phyloP scores from a whole-genome alignment of 2,797 vertebrate genomes.

The Tenualosa ilisha region DNA sequence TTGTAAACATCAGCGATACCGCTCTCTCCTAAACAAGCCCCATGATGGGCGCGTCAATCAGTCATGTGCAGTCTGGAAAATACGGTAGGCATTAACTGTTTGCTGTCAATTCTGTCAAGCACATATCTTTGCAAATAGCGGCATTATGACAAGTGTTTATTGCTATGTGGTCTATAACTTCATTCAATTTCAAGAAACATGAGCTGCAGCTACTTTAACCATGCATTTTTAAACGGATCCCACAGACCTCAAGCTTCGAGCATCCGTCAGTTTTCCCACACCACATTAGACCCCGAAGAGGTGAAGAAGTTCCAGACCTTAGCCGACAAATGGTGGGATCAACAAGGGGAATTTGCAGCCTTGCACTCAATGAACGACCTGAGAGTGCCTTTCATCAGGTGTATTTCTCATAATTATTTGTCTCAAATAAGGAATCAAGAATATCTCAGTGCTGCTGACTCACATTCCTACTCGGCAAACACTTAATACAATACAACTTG shows the following conservation, averaged over 20 bases:
- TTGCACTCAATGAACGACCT: constrained; percentile 96
- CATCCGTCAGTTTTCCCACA: constrained; percentile 58
- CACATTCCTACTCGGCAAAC: too few relatives aligned
- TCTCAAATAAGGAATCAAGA: not conserved
- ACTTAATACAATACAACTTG: too few relatives aligned
- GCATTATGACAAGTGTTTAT: not conserved
- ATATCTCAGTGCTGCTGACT: constrained; percentile 22
- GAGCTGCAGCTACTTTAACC: not conserved
- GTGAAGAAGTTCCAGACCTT: constrained; percentile 84
- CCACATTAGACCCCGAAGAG: constrained; percentile 86
- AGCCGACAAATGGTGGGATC: constrained; percentile 93
- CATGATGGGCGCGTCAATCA: not conserved
- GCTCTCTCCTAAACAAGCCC: constrained; percentile 44
- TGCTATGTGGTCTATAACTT: too few relatives aligned
- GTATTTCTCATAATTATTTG: constrained; percentile 30
- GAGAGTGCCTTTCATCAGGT: constrained; percentile 95
- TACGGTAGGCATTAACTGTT: not conserved
- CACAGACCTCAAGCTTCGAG: constrained; percentile 33
- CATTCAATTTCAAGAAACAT: not conserved
- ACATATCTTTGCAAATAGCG: not conserved
- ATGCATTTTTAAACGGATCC: not conserved
- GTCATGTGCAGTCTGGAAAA: not conserved
- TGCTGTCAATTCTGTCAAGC: too few relatives aligned
- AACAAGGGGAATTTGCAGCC: constrained; percentile 83
- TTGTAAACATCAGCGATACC: constrained; percentile 51